Base-by-base conservation (phyloP, 2,113 vertebrate genomes). In the Balaeniceps rex region DNA sequence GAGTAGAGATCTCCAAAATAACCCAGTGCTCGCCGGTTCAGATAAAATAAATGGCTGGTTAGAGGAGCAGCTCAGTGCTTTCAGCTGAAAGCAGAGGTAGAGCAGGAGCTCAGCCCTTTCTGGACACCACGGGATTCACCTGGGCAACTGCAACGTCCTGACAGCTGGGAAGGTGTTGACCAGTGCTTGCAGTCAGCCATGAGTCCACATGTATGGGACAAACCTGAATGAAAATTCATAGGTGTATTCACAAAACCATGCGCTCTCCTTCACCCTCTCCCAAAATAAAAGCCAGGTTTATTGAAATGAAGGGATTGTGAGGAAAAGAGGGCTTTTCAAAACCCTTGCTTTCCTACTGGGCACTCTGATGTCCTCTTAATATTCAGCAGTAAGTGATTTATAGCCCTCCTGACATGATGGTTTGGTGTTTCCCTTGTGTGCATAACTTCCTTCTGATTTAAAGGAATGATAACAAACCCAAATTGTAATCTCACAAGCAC, bases 371-470 rank as follows among this genome's bases (percentile, higher is more conserved):
- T 72, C 55, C 28, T 69, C 46, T 42, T 77, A 54, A 61, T 69
- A 89, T 52, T 91, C 57, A 49, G 49, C n/a, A 51, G 70, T 74
- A 77, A 83, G 91, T 89, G 88, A 97, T 93, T 95, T 97, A 82
- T 51, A 94, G 74, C 70, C 54, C 58, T 89, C 83, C 87, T 79
- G 79, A 88, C 84, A 28, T 1, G 54, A 83, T 94, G 91, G 91
- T 95, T 96, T 97, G 91, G 89, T 96, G 95, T 94, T 97, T 96
- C 84, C 89, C 87, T 95, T 96, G 78, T 81, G 91, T 94, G 82
- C 84, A 55, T 81, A 93, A 95, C 87, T 96, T 97, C 91, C 94
- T 95, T 91, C 93, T 88, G 89, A 96, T 93, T 71, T 29, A 77
- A 88, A 77, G n/a, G 19, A 93, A 80, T 47, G 91, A 97, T 93